Evolutionary conservation across 2,113 vertebrate genomes (phyloP), one percentile per base, ranked within the genome.

Genomic region (Aphelocoma coerulescens): DNA sequence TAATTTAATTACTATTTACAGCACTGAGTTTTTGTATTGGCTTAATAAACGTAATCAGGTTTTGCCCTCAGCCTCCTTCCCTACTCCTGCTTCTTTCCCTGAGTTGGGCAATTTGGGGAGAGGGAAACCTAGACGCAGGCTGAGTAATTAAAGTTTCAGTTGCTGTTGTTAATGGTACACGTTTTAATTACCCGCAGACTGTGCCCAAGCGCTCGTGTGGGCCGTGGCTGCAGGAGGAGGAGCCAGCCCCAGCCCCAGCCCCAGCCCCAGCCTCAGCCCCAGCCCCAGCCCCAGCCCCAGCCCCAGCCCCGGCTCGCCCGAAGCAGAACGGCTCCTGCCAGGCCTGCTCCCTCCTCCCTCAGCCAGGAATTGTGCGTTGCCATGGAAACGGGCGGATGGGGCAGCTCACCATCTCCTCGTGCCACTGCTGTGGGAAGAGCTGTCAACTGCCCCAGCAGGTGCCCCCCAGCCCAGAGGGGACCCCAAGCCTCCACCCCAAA

Each of bases 1-100:
- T 97, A 94, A 98, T 98, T 95, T 97, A 97, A 97, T 98, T 97
- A 95, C 97, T 97, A 93, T 96, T 97, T 97, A 93, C 86, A 66
- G 77, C 19, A 72, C 85, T 23, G 30, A 82, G 89, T 26, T 97
- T 98, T 96, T 97, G 95, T 97, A 63, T 92, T 65, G 79, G 78
- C 51, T 96, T 97, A 97, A 97, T 97, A 97, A 98, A 97, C 14
- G 5, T 58, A 92, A 97, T 96, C 97, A 89, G 91, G 92, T 68
- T 97, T 94, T 73, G 92, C 96, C 93, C 95, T 95, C 91, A 21
- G 85, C 13, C 79, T 93, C 68, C 63, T 84, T 77, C 90, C 76
- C 59, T 26, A 11, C 58, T 75, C 84, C 59, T 51, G 11, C 77
- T 62, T 65, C 72, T 33, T 59, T 44, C 71, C 28, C 5, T 3